Base-by-base conservation (phyloP, 2,888 invertebrate species). In the Erynnis tages region DNA sequence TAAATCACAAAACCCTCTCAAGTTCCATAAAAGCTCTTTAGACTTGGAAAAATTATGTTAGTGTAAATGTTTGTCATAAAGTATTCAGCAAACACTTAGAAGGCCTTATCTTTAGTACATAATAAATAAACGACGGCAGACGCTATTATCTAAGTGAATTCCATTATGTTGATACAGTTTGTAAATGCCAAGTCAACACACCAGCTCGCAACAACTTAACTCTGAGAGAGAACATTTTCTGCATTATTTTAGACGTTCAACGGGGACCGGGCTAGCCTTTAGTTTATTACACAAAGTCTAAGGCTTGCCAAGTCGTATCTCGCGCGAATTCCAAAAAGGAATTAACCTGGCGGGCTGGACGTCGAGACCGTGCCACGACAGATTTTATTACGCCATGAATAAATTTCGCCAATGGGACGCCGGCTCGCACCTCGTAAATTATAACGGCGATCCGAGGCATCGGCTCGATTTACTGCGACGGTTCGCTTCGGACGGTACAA, bases 301-400 rank as follows among this genome's bases (percentile, higher is more conserved):
- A 52, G 38, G 59, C 57, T 61, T 62, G 61, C 63, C 60, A 61
- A 62, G 55, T 60, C 58, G 59, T 58, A 59, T 61, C 59, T 53
- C 56, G 61, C 60, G 69, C 67, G 66, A 75, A 74, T 75, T 79
- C 76, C 73, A 77, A 77, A 82, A 79, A 76, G 76, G 70, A 79
- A 79, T 81, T 75, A 81, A 79, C 72, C 70, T 71, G 64, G 64
- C 55, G 61, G 61, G 60, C 63, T 50, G 57, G 58, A 60, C 44
- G 11, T 60, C 73, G 74, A 73, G 74, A 71, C 63, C 62, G 71
- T 70, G 69, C 66, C 63, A 65, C 75, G 79, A 77, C 79, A 79
- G 82, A 86, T 85, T 87, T 86, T 83, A 86, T 87, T 82, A 85
- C 62, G 67, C 71, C 77, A 86, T 87, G 87, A 87, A 86, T 86